Evolutionary conservation across 2,113 vertebrate species (phyloP).

Genomic region (Nycticryphes semicollaris): DNA sequence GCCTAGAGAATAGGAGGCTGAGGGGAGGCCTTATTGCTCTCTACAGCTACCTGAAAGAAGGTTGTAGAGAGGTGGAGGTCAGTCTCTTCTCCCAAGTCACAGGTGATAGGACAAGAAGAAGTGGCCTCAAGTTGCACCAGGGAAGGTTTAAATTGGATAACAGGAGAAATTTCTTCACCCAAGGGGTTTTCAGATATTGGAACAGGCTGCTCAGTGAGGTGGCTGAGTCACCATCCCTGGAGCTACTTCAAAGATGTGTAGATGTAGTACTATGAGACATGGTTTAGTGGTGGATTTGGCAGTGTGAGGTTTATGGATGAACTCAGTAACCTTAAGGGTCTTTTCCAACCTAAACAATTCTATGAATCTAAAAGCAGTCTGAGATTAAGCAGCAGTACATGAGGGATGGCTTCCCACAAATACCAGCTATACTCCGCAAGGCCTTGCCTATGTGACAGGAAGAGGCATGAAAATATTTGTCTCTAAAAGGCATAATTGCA

Average conservation of each 20-base stretch:
- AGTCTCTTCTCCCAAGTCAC: neutral
- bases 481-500: neutral
- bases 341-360: neutral
- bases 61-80: neutral
- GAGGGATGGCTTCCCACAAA: neutral
- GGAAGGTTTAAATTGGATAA: neutral
- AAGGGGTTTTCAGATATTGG: neutral
- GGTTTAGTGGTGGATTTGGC: neutral
- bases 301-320: neutral
- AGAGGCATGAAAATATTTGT: neutral
- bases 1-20: neutral
- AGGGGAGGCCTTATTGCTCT: neutral
- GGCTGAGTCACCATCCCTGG: neutral
- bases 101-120: neutral
- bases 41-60: neutral
- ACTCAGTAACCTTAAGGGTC: neutral
- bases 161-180: neutral
- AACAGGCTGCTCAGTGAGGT: neutral
- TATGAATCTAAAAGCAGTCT: neutral
- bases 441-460: neutral
- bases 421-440: neutral
- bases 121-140: neutral
- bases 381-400: neutral
- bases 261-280: neutral
- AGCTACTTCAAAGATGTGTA: neutral